Evolutionary conservation across 2,888 invertebrate genomes (phyloP), one percentile per base, ranked within the genome.

Genomic region (Portevinia maculata): DNA sequence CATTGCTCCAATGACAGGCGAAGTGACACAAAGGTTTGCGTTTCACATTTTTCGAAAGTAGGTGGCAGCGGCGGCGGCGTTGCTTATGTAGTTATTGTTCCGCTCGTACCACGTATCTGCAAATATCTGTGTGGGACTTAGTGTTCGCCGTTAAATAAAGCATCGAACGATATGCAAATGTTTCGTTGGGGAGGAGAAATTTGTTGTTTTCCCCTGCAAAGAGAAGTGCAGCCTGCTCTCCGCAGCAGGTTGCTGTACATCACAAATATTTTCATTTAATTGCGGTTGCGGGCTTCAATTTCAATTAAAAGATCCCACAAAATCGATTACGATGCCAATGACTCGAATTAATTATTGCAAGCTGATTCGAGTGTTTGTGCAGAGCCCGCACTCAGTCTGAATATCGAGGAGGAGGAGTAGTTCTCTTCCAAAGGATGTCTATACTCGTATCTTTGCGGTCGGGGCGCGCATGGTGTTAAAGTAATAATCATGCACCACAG

Each of bases 291-390:
- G 69, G 50, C 55, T 62, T 62, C 78, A 60, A 55, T 78, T 83
- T 83, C 83, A 83, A 83, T 83, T 83, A 83, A 83, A 60, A 50
- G 78, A 83, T 83, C 71, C 65, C 39, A 73, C 55, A 60, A 73
- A 70, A 78, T 83, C 83, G 83, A 83, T 83, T 83, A 83, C 73
- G 67, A 60, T 52, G 52, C 50, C 74, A 79, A 55, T 74, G 79
- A 79, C 62, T 76, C 71, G 76, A 76, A 81, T 81, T 81, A 81
- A 81, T 81, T 81, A 81, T 71, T 71, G 64, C 81, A 64, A 79
- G 59, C 52, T n/a, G 53, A 24, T 24, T 65, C 57, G 44, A 32
- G 62, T 46, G 37, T 34, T 11, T 34, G 3, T 15, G 17, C 11
- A 13, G 11, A n/a, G 34, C 44, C 3, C 34, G 32, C 4, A 41